These are phyloP conservation scores for Brachionus calyciflorus DNA, from an alignment of 1,140 invertebrate genomes.

Conservation along the genomic window DNA sequence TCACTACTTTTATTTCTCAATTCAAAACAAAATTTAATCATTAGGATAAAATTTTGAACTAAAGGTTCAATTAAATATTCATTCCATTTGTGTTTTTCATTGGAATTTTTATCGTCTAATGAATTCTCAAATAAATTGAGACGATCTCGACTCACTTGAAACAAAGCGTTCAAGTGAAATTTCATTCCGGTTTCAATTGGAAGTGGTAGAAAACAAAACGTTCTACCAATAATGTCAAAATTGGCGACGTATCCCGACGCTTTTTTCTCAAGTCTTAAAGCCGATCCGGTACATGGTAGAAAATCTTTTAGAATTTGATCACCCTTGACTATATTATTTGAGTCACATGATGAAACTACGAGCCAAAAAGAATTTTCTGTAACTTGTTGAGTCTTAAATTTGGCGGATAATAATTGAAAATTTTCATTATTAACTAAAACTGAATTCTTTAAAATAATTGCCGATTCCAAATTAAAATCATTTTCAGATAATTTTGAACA, in stretches of 20 bases:
- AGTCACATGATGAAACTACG: slow-evolving; percentile 39
- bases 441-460: neutral
- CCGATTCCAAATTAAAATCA: neutral
- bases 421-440: neutral
- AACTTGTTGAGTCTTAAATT: neutral
- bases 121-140: neutral
- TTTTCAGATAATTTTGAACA: neutral
- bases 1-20: neutral
- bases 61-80: neutral
- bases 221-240: slow-evolving; percentile 49
- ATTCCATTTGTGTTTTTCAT: slow-evolving; percentile 32
- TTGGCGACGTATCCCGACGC: slow-evolving; percentile 18
- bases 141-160: slow-evolving; percentile 52
- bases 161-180: slow-evolving; percentile 56
- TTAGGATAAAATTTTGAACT: slow-evolving; percentile 1
- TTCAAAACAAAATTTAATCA: neutral
- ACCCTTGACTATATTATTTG: slow-evolving; percentile 43
- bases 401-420: neutral
- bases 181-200: slow-evolving; percentile 53
- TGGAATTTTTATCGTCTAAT: neutral
- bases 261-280: slow-evolving; percentile 48
- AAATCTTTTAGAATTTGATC: slow-evolving; percentile 45
- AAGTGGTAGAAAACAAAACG: slow-evolving; percentile 56
- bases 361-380: slow-evolving; percentile 47
- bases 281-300: slow-evolving; percentile 53